Evolutionary conservation across 2,113 vertebrate species (phyloP).

Genomic region (Motacilla alba): DNA sequence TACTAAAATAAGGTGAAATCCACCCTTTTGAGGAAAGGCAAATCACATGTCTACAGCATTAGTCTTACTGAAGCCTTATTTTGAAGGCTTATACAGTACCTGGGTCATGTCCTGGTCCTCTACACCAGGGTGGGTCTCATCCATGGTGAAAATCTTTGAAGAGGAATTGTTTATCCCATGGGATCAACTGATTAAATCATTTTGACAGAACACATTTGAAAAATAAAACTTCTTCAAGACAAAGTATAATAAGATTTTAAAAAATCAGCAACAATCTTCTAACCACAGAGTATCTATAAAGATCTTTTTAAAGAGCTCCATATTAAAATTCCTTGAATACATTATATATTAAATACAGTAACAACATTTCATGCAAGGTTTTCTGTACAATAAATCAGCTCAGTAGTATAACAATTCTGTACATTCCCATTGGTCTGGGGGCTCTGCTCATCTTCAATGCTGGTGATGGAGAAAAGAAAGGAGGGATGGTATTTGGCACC

Average conservation of each 20-base stretch:
- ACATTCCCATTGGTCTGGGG: slow-evolving; percentile 77
- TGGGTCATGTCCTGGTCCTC: slow-evolving; percentile 8
- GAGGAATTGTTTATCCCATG: background rate
- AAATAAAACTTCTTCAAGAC: slow-evolving; percentile 72
- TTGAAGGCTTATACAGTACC: background rate
- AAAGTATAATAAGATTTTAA: slow-evolving; percentile 70
- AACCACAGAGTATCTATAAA: slow-evolving; percentile 68
- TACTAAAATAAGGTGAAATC: background rate
- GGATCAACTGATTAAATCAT: slow-evolving; percentile 17
- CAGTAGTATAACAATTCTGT: slow-evolving; percentile 89
- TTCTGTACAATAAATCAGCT: slow-evolving; percentile 81
- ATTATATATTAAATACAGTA: slow-evolving; percentile 92
- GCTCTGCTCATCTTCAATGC: slow-evolving; percentile 60
- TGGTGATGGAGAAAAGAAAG: slow-evolving; percentile 66
- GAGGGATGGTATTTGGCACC: slow-evolving; percentile 29
- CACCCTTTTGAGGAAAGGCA: background rate
- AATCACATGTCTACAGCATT: background rate
- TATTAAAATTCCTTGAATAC: slow-evolving; percentile 83
- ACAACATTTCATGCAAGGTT: slow-evolving; percentile 85
- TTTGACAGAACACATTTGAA: background rate
- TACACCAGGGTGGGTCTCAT: background rate
- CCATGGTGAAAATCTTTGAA: background rate
- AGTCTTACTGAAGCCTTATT: background rate
- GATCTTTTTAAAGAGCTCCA: slow-evolving; percentile 67
- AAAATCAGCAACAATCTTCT: slow-evolving; percentile 58